Conservation (phyloP, 2,797 vertebrate species). For the Psittacula echo region DNA sequence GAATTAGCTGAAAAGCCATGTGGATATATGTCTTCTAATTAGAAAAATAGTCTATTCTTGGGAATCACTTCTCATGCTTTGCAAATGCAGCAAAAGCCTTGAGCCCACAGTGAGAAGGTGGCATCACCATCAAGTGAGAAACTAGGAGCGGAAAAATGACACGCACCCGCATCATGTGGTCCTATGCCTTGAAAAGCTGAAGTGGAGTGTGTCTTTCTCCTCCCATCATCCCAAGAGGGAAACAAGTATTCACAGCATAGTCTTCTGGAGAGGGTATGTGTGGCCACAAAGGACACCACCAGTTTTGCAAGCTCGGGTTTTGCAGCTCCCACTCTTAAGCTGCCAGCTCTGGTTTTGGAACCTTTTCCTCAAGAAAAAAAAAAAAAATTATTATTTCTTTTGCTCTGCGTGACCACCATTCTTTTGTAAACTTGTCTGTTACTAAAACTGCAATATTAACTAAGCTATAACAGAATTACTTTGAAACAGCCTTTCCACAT, state of each 20-base stretch:
- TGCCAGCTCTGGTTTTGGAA: not conserved
- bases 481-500: not conserved
- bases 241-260: not conserved
- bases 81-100: not conserved
- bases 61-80: not conserved
- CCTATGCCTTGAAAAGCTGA: not conserved
- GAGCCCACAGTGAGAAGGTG: not conserved
- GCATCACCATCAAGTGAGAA: not conserved
- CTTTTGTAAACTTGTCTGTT: not conserved
- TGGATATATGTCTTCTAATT: not conserved
- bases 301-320: not conserved
- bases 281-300: not conserved
- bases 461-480: not conserved
- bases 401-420: not conserved
- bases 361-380: not conserved
- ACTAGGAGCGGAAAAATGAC: not conserved
- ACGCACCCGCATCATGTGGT: too few species aligned
- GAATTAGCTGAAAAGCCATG: not conserved
- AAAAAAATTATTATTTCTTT: not conserved
- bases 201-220: not conserved
- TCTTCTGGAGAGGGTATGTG: not conserved
- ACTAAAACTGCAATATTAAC: not conserved
- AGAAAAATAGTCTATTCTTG: not conserved
- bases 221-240: not conserved
- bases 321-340: not conserved